Percentiles rank a stretch among this genome's conserved stretches.
Conservation (phyloP, 1,140 invertebrate genomes). For the Eulimnadia texana region DNA sequence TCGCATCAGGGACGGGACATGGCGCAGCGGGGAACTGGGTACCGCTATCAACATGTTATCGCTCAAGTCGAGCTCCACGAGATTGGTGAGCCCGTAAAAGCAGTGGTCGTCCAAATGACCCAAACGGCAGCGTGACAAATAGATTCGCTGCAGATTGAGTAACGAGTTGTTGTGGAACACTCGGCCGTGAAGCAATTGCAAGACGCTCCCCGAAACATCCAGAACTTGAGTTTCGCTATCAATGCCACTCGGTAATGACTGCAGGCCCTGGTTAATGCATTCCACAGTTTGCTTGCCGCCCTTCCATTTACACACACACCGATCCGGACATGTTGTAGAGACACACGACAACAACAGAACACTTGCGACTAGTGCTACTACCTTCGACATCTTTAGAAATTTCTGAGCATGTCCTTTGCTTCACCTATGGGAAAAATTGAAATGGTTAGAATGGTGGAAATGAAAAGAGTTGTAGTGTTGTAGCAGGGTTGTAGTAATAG, state of each 20-base stretch:
- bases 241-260: slow-evolving; percentile 58
- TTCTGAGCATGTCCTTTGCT: too few species aligned
- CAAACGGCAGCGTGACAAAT: slow-evolving; percentile 56
- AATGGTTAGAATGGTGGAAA: too few species aligned
- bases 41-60: slow-evolving; percentile 59
- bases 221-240: slow-evolving; percentile 74
- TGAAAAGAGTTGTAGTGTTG: too few species aligned
- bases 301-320: slow-evolving; percentile 80
- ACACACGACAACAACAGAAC: neutral
- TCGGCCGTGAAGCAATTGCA: slow-evolving; percentile 55
- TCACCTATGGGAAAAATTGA: too few species aligned
- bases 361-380: neutral
- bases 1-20: slow-evolving; percentile 62
- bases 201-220: slow-evolving; percentile 66
- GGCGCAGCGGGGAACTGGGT: slow-evolving; percentile 57
- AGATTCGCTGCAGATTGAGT: slow-evolving; percentile 72
- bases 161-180: slow-evolving; percentile 59
- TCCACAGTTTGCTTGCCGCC: slow-evolving; percentile 78
- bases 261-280: slow-evolving; percentile 57
- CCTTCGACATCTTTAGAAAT: neutral
- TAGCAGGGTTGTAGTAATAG: too few species aligned
- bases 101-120: slow-evolving; percentile 57
- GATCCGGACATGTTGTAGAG: slow-evolving; percentile 45
- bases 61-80: slow-evolving; percentile 75
- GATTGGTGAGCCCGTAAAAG: slow-evolving; percentile 65